phyloP scores from a whole-genome alignment of 2,797 vertebrate species.

The Prionace glauca region DNA sequence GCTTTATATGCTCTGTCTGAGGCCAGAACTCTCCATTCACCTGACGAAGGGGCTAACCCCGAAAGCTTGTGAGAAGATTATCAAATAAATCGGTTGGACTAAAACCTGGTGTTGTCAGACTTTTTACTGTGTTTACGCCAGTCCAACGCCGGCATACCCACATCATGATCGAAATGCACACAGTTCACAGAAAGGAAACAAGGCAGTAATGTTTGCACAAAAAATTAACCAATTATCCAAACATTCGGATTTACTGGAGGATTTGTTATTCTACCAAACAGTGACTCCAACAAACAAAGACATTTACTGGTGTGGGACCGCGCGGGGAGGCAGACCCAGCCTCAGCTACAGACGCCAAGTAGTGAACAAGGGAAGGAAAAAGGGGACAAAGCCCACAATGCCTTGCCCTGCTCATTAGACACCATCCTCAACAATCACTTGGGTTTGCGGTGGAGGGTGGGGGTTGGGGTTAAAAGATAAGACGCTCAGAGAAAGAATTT shows the following conservation, averaged over 20 bases:
- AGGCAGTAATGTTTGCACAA: slow-evolving; percentile 11
- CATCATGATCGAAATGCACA: not conserved
- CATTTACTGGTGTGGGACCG: not conserved
- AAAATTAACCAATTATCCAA: slow-evolving; percentile 23
- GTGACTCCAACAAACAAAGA: not conserved
- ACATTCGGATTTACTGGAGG: not conserved
- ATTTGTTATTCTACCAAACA: not conserved
- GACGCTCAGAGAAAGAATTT: not conserved
- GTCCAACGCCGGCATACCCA: too few relatives aligned
- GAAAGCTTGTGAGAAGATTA: too few relatives aligned
- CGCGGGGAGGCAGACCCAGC: not conserved
- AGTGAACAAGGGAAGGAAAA: not conserved
- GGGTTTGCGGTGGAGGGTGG: not conserved
- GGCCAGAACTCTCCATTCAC: too few relatives aligned
- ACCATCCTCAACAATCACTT: not conserved
- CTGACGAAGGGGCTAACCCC: too few relatives aligned
- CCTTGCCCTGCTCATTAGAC: not conserved
- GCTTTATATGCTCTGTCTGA: too few relatives aligned
- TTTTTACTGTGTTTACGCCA: too few relatives aligned
- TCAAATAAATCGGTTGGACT: too few relatives aligned
- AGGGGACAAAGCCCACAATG: not conserved
- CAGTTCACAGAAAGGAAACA: not conserved
- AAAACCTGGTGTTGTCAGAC: too few relatives aligned
- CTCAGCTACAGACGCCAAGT: not conserved
- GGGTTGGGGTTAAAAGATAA: not conserved